phyloP scores from a whole-genome alignment of 2,113 vertebrate species.

The Cryptotis parvus region DNA sequence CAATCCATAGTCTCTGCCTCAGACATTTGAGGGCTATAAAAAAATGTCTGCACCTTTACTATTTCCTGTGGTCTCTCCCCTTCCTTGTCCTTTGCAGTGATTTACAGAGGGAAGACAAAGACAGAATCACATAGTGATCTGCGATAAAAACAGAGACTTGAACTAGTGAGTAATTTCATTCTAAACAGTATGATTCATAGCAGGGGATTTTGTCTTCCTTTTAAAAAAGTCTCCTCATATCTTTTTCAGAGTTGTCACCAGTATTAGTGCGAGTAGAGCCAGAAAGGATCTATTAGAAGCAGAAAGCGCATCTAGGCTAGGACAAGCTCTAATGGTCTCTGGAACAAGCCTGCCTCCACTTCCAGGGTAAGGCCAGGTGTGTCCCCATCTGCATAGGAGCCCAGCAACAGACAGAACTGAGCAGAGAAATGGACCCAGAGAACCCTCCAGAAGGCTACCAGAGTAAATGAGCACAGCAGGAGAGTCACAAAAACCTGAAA shows the following conservation, averaged over 20 bases:
- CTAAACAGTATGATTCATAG: not conserved
- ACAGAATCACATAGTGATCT: slow-evolving; percentile 74
- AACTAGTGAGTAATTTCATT: slow-evolving; percentile 69
- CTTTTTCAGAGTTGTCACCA: slow-evolving; percentile 49
- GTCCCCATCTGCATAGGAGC: slow-evolving; percentile 3
- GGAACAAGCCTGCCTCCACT: not conserved
- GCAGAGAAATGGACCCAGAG: not conserved
- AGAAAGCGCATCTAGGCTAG: slow-evolving; percentile 47
- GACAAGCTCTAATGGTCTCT: not conserved
- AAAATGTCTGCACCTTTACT: not conserved
- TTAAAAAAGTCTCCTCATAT: not conserved
- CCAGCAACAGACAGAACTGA: not conserved
- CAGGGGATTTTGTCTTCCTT: not conserved
- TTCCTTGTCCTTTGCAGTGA: slow-evolving; percentile 86
- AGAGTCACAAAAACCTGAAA: not conserved
- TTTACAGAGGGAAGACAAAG: slow-evolving; percentile 91
- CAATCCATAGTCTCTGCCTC: too few relatives aligned
- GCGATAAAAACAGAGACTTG: slow-evolving; percentile 45
- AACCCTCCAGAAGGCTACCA: not conserved
- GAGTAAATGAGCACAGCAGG: not conserved
- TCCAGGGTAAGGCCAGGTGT: not conserved
- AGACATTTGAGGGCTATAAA: not conserved
- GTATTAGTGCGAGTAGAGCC: slow-evolving; percentile 12
- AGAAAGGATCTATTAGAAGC: slow-evolving; percentile 26
- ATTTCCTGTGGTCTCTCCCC: not conserved